Evolutionary conservation across 2,888 invertebrate species (phyloP).

Genomic region (Acrobasis consociella): DNA sequence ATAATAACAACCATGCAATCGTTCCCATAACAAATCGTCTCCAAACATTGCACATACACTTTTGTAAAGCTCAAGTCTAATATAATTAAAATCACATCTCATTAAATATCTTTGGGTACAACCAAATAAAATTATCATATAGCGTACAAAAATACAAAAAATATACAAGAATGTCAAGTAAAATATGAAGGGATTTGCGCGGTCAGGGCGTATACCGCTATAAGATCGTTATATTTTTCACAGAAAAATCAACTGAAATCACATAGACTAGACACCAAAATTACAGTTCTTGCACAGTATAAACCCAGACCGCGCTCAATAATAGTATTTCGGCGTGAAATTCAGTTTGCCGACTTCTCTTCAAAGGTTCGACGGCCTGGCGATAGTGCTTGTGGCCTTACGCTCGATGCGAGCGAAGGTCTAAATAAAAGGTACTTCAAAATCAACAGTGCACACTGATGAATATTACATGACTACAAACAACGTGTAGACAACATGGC

Average conservation of each 20-base stretch:
- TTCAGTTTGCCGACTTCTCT: constrained; percentile 8
- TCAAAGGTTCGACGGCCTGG: neutral
- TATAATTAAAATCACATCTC: constrained; percentile 78
- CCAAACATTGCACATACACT: constrained; percentile 70
- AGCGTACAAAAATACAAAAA: constrained; percentile 80
- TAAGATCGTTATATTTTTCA: constrained; percentile 34
- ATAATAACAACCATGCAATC: constrained; percentile 60
- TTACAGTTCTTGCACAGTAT: constrained; percentile 18
- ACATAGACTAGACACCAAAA: constrained; percentile 48
- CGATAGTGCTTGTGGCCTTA: constrained; percentile 7
- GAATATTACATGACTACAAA: neutral
- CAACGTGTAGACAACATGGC: neutral
- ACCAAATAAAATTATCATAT: constrained; percentile 76
- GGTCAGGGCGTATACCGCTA: constrained; percentile 36
- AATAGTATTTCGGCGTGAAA: neutral
- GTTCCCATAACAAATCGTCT: constrained; percentile 48
- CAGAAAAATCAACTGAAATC: constrained; percentile 36
- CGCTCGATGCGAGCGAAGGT: constrained; percentile 18
- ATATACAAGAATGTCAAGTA: constrained; percentile 69
- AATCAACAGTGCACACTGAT: neutral
- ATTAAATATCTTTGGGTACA: constrained; percentile 81
- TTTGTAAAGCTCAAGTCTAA: constrained; percentile 76
- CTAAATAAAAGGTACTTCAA: neutral
- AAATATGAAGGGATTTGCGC: constrained; percentile 45
- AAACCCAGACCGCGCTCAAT: constrained; percentile 6